Base-by-base conservation (phyloP, 1,140 invertebrate genomes). In the Phymastichus coffea region DNA sequence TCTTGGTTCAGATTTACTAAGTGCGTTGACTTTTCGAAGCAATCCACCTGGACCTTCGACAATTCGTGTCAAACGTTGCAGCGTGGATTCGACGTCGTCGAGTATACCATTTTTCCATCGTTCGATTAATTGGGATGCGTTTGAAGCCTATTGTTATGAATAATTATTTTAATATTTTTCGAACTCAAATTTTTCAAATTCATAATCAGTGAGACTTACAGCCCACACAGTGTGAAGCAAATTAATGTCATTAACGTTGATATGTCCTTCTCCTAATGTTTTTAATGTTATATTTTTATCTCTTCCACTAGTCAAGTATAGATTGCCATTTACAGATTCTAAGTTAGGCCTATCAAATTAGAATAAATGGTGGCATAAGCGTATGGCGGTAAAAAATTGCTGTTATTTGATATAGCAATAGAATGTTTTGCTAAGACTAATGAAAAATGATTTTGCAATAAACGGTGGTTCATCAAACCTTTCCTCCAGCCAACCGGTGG, bases 271-370 rank as follows among this genome's bases (percentile, higher is more conserved):
- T 28, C 87, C 87, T 23, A 81, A 80, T 1, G 83, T 75, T 49
- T 77, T 79, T 49, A 89, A 76, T 30, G 82, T 85, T n/a, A 90
- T 86, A 64, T 86, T 88, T 63, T 81, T 84, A 69, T 86, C 82
- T 35, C 80, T 78, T 0, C 85, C 86, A 37, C 85, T 81, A 58
- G 83, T 80, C 20, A 89, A 81, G 52, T 84, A 79, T n/a, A 89
- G 73, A 72, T 88, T 81, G 48, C 88, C 87, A 75, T 87, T 80
- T 19, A 72, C 72, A 12, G 84, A 78, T 59, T 84, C 81, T 38
- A 89, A 82, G 70, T 84, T 81, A 0, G 88, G 86, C 47, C 87
- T 86, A 61, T 51, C n/a, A n/a, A n/a, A n/a, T n/a, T n/a, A n/a
- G n/a, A n/a, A n/a, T n/a, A n/a, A n/a, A n/a, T n/a, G n/a, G n/a